Conservation (phyloP, 2,113 vertebrate genomes). For the Aspiorhynchus laticeps region DNA sequence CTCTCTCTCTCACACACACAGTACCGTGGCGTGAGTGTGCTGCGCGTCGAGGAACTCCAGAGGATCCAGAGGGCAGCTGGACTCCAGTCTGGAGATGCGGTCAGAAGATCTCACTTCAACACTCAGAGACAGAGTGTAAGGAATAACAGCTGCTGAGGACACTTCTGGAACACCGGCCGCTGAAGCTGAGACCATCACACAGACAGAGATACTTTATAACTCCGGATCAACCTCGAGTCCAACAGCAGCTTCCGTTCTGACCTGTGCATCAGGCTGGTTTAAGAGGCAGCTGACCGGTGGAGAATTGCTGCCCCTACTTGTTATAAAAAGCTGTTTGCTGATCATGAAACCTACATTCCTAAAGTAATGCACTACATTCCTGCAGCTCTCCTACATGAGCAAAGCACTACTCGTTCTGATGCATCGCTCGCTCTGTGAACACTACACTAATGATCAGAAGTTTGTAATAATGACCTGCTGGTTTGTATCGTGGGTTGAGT, state of each 20-base stretch:
- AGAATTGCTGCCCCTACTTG: too few relatives aligned
- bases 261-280: too few relatives aligned
- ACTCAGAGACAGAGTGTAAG: conserved; percentile 77
- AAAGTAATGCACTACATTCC: too few relatives aligned
- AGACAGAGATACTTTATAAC: not conserved
- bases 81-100: conserved; percentile 77
- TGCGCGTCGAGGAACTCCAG: conserved; percentile 69
- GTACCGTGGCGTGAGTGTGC: conserved; percentile 70
- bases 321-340: too few relatives aligned
- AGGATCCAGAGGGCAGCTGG: conserved; percentile 73
- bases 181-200: conserved; percentile 56
- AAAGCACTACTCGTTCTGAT: too few relatives aligned
- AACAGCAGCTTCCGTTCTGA: too few relatives aligned
- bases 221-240: too few relatives aligned
- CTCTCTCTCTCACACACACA: conserved; percentile 62
- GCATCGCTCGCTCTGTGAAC: too few relatives aligned
- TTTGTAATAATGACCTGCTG: conserved; percentile 63
- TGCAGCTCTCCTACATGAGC: too few relatives aligned
- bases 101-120: conserved; percentile 72
- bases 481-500: conserved; percentile 67
- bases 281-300: too few relatives aligned
- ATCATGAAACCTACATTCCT: too few relatives aligned
- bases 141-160: conserved; percentile 64
- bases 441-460: too few relatives aligned
- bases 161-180: conserved; percentile 54